Evolutionary conservation across 2,113 vertebrate species (phyloP), one percentile per base, ranked within the genome.

Genomic region (Tragulus kanchil): DNA sequence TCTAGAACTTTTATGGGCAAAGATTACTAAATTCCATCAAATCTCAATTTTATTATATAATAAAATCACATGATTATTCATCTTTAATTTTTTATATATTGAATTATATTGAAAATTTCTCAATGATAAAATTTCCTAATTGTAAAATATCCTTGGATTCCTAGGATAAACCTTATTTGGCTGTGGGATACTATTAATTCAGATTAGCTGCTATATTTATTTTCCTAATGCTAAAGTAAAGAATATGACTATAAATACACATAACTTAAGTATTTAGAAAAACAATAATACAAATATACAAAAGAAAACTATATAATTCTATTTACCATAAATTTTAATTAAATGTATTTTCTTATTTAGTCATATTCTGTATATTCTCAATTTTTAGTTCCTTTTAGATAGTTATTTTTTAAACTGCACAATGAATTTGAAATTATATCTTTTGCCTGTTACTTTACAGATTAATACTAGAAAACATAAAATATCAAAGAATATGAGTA

Each of bases 211-310:
- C 36, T 67, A 83, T 65, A 83, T 65, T 83, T 83, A 16, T 58
- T 48, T 88, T 88, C 52, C 12, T 83, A 36, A 65, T 31, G 36
- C 16, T 75, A 13, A 94, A 56, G 7, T 71, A 62, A 81, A 6
- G 16, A 88, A 88, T 31, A 13, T 65, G 69, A 77, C 58, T 75
- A 83, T 92, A 75, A 87, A 88, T 10, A 58, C 14, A 92, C 4
- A 92, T 50, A 82, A n/a, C 71, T 88, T 87, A 86, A 86, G 23
- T 69, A 73, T 58, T 56, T 92, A 48, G 36, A 50, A 82, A 88
- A 8, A 56, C 28, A 82, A 28, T 50, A 75, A 75, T 14, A 81
- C 13, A 61, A 83, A 92, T 21, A 59, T 42, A 58, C 58, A 95
- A 85, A 78, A 56, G 54, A 95, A 52, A 67, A 69, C 52, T 25